Percentiles rank a stretch among this genome's conserved stretches.
Conservation (phyloP, 2,888 invertebrate genomes). For the Julus scandinavius region DNA sequence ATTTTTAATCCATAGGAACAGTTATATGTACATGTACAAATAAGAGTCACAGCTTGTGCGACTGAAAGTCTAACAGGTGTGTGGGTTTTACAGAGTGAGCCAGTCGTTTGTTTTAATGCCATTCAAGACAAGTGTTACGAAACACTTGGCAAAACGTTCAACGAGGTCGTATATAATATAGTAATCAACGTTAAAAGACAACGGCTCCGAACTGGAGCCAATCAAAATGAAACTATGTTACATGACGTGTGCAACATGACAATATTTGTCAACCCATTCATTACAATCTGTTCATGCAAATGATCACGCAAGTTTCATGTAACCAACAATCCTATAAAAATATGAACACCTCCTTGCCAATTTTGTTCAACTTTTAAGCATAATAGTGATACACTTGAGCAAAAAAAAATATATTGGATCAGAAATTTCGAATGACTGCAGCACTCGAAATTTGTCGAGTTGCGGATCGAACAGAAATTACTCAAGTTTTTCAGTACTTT, state of each 20-base stretch:
- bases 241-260: neutral
- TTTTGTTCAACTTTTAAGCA: too few relatives aligned
- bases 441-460: too few relatives aligned
- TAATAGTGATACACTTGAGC: too few relatives aligned
- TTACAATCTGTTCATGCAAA: neutral
- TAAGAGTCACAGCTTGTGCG: neutral
- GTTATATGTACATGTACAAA: neutral
- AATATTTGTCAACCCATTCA: neutral
- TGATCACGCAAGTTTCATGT: neutral
- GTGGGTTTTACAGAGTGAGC: neutral
- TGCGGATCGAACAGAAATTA: too few relatives aligned
- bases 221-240: neutral
- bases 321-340: neutral
- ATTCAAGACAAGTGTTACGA: constrained; percentile 9
- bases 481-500: too few relatives aligned
- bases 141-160: neutral
- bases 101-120: neutral
- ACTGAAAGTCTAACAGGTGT: neutral
- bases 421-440: too few relatives aligned
- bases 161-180: neutral
- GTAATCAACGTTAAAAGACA: neutral
- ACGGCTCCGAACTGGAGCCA: neutral
- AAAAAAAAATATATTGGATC: too few relatives aligned
- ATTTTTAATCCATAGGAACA: neutral
- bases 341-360: neutral